Percentiles rank a stretch among this genome's conserved stretches.
phyloP scores from a whole-genome alignment of 2,113 vertebrate species.

The human (Homo sapiens) region GRCh38 chr15:95169501-95170000 shows the following conservation, averaged over 20 bases:
- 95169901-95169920: conserved; percentile 79
- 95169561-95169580: conserved; percentile 85
- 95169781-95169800: conserved; percentile 52
- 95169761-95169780: conserved; percentile 36
- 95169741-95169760: conserved; percentile 77
- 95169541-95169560: conserved; percentile 87
- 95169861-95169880: conserved; percentile 81
- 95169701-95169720: conserved; percentile 82
- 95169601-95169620: conserved; percentile 88
- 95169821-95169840: conserved; percentile 77
- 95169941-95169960: conserved; percentile 61
- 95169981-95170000: conserved; percentile 60
- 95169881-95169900: conserved; percentile 77
- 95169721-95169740: conserved; percentile 81
- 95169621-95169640: conserved; percentile 80
- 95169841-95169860: conserved; percentile 80
- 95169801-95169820: conserved; percentile 71
- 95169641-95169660: conserved; percentile 82
- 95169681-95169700: conserved; percentile 84
- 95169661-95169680: conserved; percentile 83
- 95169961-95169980: conserved; percentile 53
- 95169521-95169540: conserved; percentile 85
- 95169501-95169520: conserved; percentile 76
- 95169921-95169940: conserved; percentile 73
- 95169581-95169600: conserved; percentile 88